Percentiles rank a stretch among this genome's conserved stretches.
Conservation (phyloP, 1,140 invertebrate species). For the Atopsyche davidsoni region DNA sequence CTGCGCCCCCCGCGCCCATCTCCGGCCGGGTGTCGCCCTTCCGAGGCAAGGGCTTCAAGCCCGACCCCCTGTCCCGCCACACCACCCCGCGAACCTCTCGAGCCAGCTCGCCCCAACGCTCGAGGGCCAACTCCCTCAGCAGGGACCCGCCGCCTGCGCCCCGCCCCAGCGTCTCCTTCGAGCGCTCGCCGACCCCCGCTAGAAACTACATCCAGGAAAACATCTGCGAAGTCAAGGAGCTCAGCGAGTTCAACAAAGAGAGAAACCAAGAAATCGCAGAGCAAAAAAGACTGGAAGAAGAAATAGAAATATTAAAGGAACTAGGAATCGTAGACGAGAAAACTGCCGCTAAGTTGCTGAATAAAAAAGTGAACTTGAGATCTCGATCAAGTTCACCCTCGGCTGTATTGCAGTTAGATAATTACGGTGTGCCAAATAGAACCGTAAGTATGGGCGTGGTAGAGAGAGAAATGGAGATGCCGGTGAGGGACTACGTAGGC, state of each 20-base stretch:
- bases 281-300: constrained; percentile 41
- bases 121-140: constrained; percentile 38
- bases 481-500: constrained; percentile 6
- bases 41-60: constrained; percentile 45
- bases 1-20: not conserved
- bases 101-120: constrained; percentile 42
- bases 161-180: constrained; percentile 37
- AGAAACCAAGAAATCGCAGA: constrained; percentile 45
- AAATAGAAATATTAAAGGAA: constrained; percentile 44
- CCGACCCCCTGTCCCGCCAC: constrained; percentile 41
- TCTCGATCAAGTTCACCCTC: constrained; percentile 45
- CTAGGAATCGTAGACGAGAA: constrained; percentile 41
- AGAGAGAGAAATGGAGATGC: not conserved
- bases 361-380: constrained; percentile 38
- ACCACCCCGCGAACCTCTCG: constrained; percentile 24
- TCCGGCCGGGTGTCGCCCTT: constrained; percentile 42
- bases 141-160: constrained; percentile 38
- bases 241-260: constrained; percentile 46
- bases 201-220: constrained; percentile 47
- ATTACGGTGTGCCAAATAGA: constrained; percentile 27
- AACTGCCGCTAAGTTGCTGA: constrained; percentile 33
- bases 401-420: constrained; percentile 38
- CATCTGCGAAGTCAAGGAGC: constrained; percentile 45
- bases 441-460: not conserved
- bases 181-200: constrained; percentile 40